A percentile compares a stretch with the other conserved stretches of the same genome.
Evolutionary conservation across 1,140 invertebrate genomes (phyloP).

Genomic region (Nomia melanderi): DNA sequence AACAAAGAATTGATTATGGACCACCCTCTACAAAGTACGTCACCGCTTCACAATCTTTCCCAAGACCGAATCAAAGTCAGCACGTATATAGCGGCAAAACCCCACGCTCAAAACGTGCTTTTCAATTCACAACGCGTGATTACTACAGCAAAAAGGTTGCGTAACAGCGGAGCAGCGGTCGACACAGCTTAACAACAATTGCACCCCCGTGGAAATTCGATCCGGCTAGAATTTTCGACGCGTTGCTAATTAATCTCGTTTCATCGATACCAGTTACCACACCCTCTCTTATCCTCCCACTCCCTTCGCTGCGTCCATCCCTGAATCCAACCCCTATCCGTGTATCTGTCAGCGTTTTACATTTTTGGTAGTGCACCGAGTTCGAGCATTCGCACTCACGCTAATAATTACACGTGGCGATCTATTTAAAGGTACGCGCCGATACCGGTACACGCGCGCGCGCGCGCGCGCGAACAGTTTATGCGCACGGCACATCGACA

Average conservation of each 20-base stretch:
- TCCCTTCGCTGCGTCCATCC: neutral
- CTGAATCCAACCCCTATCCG: neutral
- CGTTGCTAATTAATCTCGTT: conserved; percentile 50
- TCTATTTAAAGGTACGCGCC: conserved; percentile 44
- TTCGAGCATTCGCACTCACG: neutral
- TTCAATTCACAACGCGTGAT: neutral
- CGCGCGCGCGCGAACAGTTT: conserved; percentile 11
- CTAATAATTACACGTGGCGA: conserved; percentile 47
- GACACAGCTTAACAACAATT: neutral
- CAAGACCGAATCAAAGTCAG: no score
- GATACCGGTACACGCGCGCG: neutral
- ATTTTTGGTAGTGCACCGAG: conserved; percentile 32
- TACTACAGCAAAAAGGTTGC: neutral
- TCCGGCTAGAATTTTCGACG: conserved; percentile 39
- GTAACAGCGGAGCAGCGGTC: neutral
- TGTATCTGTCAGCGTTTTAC: conserved; percentile 26
- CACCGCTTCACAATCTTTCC: no score
- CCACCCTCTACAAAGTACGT: no score
- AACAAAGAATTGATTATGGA: no score
- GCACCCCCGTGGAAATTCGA: conserved; percentile 25
- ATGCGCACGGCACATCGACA: conserved; percentile 48
- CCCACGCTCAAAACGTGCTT: neutral
- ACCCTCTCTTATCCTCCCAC: no score
- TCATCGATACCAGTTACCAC: conserved; percentile 26
- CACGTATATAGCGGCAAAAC: neutral